Conservation (phyloP, 2,113 vertebrate genomes). For the Dryoscopus gambensis region DNA sequence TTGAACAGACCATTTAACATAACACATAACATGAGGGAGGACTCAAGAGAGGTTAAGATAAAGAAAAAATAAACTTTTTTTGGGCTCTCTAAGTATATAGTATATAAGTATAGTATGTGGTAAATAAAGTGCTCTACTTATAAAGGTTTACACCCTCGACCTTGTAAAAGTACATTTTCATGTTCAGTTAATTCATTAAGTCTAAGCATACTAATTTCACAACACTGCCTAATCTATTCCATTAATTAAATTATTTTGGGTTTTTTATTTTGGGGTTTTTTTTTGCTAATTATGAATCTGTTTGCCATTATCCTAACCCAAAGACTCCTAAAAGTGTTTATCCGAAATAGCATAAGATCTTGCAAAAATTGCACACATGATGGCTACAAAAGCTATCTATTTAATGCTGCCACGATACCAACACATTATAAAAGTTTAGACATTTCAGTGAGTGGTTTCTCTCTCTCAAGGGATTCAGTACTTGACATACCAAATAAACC, state of each 20-base stretch:
- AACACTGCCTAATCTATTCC: background rate
- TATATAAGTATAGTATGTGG: background rate
- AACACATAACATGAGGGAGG: background rate
- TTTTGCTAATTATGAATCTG: slow-evolving; percentile 22
- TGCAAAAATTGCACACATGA: background rate
- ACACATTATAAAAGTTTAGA: background rate
- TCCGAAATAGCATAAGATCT: slow-evolving; percentile 23
- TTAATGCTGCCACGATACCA: background rate
- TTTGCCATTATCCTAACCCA: slow-evolving; percentile 41
- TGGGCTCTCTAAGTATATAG: background rate
- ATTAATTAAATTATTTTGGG: background rate
- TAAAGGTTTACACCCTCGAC: background rate
- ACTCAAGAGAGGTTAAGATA: background rate
- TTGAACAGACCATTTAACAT: background rate
- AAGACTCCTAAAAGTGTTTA: slow-evolving; percentile 1
- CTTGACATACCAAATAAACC: slow-evolving; percentile 57
- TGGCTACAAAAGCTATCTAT: background rate
- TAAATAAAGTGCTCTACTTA: background rate
- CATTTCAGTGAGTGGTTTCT: background rate
- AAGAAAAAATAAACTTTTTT: fast-evolving
- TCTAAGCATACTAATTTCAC: slow-evolving; percentile 2
- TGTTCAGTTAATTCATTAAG: slow-evolving; percentile 4
- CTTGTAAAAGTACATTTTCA: slow-evolving; percentile 3
- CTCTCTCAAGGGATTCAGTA: slow-evolving; percentile 25
- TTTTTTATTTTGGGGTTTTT: background rate